Base-by-base conservation (phyloP, 2,888 invertebrate species). In the Drosophila nr. fundita region DNA sequence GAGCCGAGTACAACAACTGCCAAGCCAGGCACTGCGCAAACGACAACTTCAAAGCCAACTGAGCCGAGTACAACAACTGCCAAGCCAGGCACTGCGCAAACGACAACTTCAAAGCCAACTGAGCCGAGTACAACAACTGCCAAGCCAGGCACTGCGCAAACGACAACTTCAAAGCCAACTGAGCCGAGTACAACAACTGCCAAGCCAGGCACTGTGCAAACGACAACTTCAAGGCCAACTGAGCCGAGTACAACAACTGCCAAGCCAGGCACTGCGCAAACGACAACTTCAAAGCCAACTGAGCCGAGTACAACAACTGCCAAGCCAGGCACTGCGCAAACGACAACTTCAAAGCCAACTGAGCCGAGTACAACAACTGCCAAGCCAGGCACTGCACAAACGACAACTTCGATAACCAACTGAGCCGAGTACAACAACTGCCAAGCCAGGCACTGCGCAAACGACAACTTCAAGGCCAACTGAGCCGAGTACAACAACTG, bases 21-120 rank as follows among this genome's bases (percentile, higher is more conserved):
- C 1, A 48, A 24, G 4, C 27, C 18, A 2, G 4, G 10, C 1
- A 15, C 15, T 2, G 18, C 2, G 4, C 2, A 18, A 18, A 0
- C 48, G 0, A 10, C 18, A 15, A 27, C 48, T 8, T 15, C 4
- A 1, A 27, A 3, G 7, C 15, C 24, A 2, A 15, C 24, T 3
- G 45, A 2, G 7, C 15, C 15, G 0, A 48, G 24, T 15, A 27
- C 45, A 45, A 45, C 48, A 48, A 48, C 48, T 4, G 15, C 1
- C 0, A 48, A 4, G 2, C 24, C 48, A 15, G 4, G 7, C 2
- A 4, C 4, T 8, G 7, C 7, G 1, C 15, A 2, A 24, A 4
- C 48, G 1, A 27, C 24, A 48, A 27, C 48, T 7, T 13, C 4
- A 4, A 48, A 6, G 4, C 15, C 24, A 1, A 7, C 15, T 0